Evolutionary conservation across 2,797 vertebrate species (phyloP).

Genomic region (Babyrousa celebensis): DNA sequence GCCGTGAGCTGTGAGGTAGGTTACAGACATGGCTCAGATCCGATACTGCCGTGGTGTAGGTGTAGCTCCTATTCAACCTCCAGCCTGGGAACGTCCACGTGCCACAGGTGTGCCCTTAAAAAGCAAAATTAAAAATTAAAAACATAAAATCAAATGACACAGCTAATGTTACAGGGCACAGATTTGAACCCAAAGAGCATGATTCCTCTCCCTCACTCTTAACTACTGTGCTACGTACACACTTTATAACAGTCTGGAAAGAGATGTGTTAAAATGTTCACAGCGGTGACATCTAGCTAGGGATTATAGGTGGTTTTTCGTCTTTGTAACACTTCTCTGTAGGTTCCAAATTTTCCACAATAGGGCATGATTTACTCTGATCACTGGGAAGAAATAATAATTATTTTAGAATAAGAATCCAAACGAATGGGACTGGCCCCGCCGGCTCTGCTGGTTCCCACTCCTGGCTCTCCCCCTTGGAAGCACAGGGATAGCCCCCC

Average conservation of each 20-base stretch:
- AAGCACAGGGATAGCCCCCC: neutral
- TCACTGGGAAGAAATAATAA: constrained; percentile 30
- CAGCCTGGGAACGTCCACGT: too few relatives aligned
- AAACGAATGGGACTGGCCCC: neutral
- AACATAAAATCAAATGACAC: neutral
- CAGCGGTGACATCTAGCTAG: neutral
- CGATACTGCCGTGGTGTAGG: too few relatives aligned
- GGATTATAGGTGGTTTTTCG: neutral
- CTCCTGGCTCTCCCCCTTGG: constrained; percentile 23
- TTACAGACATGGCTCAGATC: too few relatives aligned
- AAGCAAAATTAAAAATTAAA: too few relatives aligned
- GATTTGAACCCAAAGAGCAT: neutral
- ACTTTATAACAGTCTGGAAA: neutral
- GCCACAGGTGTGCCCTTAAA: too few relatives aligned
- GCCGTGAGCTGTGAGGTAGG: too few relatives aligned
- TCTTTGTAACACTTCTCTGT: constrained; percentile 42
- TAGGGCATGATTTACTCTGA: constrained; percentile 58
- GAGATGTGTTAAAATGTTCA: constrained; percentile 45
- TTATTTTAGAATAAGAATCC: constrained; percentile 69
- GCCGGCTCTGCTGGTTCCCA: neutral
- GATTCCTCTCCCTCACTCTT: neutral
- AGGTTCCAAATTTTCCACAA: constrained; percentile 31
- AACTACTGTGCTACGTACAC: neutral
- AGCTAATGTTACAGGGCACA: neutral
- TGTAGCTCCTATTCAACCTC: too few relatives aligned